A percentile compares a stretch with the other conserved stretches of the same genome.
These are phyloP conservation scores for Quadroppia sp. DNA, from an alignment of 2,888 invertebrate species.

Conservation along the genomic window DNA sequence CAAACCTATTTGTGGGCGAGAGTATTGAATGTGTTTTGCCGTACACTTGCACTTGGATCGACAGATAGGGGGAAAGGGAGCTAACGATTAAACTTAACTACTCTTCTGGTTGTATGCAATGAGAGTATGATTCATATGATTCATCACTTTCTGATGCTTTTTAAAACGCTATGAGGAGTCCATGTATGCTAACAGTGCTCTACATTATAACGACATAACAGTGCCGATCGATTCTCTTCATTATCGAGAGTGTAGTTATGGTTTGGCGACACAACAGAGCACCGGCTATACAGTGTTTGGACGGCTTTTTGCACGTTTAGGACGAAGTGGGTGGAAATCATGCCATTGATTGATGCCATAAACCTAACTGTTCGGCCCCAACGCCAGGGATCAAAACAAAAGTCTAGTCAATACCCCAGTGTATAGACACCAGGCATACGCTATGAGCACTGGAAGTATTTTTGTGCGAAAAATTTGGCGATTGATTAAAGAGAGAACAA, in stretches of 20 bases:
- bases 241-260: constrained; percentile 35
- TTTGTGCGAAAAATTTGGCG: background rate
- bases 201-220: background rate
- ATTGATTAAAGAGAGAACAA: constrained; percentile 3
- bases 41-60: background rate
- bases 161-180: constrained; percentile 12
- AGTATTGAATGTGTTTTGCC: background rate
- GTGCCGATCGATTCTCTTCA: constrained; percentile 27
- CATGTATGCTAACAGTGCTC: constrained; percentile 6
- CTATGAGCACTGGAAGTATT: background rate
- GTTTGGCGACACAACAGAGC: background rate
- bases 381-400: too few species aligned
- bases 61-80: background rate
- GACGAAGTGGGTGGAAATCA: constrained; percentile 12
- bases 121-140: constrained; percentile 9
- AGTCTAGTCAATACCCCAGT: background rate
- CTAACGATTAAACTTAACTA: constrained; percentile 15
- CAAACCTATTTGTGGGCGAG: constrained; percentile 32
- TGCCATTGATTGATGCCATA: constrained; percentile 15
- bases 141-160: constrained; percentile 28
- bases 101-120: background rate
- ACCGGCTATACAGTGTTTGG: background rate
- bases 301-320: background rate
- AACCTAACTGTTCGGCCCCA: background rate
- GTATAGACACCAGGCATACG: background rate